Evolutionary conservation across 2,113 vertebrate genomes (phyloP), one percentile per base, ranked within the genome.

Genomic region (Vulpes vulpes): DNA sequence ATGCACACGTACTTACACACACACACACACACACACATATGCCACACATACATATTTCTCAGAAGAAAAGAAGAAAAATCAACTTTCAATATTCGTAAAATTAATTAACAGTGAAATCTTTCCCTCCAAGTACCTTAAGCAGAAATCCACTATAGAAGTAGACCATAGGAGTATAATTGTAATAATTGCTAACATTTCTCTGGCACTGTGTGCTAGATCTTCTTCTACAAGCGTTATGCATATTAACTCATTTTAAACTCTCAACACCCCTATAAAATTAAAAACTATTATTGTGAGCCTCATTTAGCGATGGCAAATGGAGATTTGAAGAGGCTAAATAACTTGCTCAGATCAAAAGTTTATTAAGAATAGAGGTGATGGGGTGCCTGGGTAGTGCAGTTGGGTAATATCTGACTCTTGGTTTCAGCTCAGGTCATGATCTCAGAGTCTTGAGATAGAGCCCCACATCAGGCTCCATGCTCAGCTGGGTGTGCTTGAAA

Each of bases 61-160:
- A 43, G 43, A 74, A 73, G 71, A 43, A 53, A 57, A 51, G 14
- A 89, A 81, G n/a, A 90, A 89, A 94, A 82, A 20, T 57, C 60
- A 84, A 82, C 10, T 96, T 79, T 93, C 5, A 91, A 25, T 81
- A 82, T 89, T 89, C 76, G 30, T 76, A 74, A 91, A 94, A 87
- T 57, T 90, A 59, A 96, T 90, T 87, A 93, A 38, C 55, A 92
- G 85, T 79, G 27, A 93, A 90, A 85, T 96, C 19, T 86, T 96
- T 30, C 94, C 67, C 25, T 69, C 17, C 16, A 55, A 87, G 32
- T 38, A 93, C 49, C 20, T 96, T 88, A 88, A 65, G 81, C 51
- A 92, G 16, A 27, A 95, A 76, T 5, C 73, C 64, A 89, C 55
- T 90, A 57, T 20, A 74, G 43, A 94, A 79, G 49, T 43, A 93